Conservation (phyloP, 2,113 vertebrate genomes). For the Stegastes partitus region DNA sequence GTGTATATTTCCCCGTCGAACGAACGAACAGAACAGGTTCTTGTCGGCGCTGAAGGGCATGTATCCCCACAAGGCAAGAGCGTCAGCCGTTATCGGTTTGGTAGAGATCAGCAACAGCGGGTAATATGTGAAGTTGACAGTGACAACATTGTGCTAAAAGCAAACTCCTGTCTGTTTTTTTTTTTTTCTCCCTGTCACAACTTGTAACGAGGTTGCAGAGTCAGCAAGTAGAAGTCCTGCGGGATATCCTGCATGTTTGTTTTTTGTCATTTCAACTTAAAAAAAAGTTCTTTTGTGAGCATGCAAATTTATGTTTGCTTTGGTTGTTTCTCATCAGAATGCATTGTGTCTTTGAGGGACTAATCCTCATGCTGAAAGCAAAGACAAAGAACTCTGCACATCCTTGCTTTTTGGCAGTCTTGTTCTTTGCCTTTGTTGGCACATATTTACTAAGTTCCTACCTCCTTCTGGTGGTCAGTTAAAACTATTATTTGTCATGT, state of each 20-base stretch:
- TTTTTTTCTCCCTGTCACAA: background rate
- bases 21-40: background rate
- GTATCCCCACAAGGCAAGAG: background rate
- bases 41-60: constrained; percentile 6
- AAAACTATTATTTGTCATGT: too few relatives aligned
- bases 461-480: too few relatives aligned
- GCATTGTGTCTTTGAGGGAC: too few relatives aligned
- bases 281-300: too few relatives aligned
- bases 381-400: too few relatives aligned
- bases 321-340: too few relatives aligned
- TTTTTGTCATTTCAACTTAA: background rate
- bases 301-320: too few relatives aligned
- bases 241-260: background rate
- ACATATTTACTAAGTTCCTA: too few relatives aligned
- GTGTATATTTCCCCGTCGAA: background rate
- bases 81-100: constrained; percentile 22
- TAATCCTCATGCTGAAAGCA: too few relatives aligned
- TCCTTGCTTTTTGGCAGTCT: too few relatives aligned
- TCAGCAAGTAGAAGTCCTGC: background rate
- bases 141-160: constrained; percentile 19
- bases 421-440: too few relatives aligned
- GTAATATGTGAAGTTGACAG: constrained; percentile 27
- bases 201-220: background rate
- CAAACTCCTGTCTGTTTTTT: background rate
- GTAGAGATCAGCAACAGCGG: background rate